Percentiles rank a stretch among this genome's conserved stretches.
phyloP scores from a whole-genome alignment of 2,888 invertebrate species.

The Pterostichus madidus region DNA sequence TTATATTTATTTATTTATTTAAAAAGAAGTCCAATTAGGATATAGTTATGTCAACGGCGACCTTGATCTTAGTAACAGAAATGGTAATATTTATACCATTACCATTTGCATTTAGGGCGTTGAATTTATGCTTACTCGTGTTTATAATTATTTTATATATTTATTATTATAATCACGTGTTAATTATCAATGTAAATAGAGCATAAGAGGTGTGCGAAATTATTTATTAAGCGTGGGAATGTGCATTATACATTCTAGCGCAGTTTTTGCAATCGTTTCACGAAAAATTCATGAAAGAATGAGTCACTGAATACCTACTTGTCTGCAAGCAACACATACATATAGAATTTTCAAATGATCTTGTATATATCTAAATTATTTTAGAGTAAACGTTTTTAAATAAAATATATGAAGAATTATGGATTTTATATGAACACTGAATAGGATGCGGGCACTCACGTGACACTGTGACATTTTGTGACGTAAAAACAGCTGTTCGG shows the following conservation, averaged over 20 bases:
- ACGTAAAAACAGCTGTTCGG: too few species aligned
- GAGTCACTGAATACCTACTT: too few species aligned
- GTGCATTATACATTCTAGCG: neutral
- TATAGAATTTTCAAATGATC: too few species aligned
- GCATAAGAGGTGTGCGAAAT: neutral
- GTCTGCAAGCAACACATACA: too few species aligned
- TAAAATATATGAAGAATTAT: too few species aligned
- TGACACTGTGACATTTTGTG: too few species aligned
- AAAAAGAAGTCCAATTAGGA: neutral
- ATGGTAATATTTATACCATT: conserved; percentile 6
- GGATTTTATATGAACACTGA: too few species aligned
- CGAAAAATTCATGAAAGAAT: too few species aligned
- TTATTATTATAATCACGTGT: conserved; percentile 26
- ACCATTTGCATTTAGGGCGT: conserved; percentile 8
- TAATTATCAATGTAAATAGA: conserved; percentile 7
- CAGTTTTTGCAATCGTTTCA: too few species aligned
- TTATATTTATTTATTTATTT: too few species aligned
- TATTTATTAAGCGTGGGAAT: conserved; percentile 4
- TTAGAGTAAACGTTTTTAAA: neutral
- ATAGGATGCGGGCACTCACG: too few species aligned
- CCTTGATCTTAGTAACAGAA: conserved; percentile 7
- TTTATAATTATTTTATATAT: neutral
- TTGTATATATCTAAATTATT: neutral
- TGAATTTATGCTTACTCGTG: neutral
- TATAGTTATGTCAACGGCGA: neutral